Conservation (phyloP, 1,140 invertebrate genomes). For the Leptinotarsa undecemlineata region DNA sequence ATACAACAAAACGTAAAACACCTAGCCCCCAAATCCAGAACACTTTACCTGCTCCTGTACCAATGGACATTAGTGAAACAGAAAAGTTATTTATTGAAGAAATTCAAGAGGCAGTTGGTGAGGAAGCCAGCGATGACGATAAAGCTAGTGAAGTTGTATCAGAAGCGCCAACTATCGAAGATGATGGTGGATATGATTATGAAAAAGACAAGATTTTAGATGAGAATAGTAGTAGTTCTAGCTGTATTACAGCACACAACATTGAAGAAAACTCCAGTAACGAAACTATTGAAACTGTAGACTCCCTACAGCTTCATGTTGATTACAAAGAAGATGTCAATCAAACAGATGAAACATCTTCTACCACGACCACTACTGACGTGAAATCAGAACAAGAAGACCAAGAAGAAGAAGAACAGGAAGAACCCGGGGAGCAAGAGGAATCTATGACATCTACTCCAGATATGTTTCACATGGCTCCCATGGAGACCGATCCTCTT, state of each 20-base stretch:
- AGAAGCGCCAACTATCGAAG: conserved; percentile 32
- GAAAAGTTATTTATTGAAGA: conserved; percentile 28
- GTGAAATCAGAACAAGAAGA: conserved; percentile 31
- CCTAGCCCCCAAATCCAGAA: not conserved
- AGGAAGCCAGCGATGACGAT: conserved; percentile 39
- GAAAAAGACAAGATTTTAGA: conserved; percentile 38
- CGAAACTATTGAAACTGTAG: conserved; percentile 42
- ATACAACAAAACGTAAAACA: conserved; percentile 43
- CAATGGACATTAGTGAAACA: conserved; percentile 8
- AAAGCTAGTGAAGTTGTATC: conserved; percentile 37
- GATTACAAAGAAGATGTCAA: conserved; percentile 36
- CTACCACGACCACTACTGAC: conserved; percentile 36
- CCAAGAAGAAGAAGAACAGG: conserved; percentile 18
- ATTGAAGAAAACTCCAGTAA: conserved; percentile 40
- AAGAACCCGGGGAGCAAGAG: conserved; percentile 36
- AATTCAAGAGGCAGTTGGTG: conserved; percentile 29
- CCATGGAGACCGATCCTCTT: conserved; percentile 23
- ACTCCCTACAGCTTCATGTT: conserved; percentile 40
- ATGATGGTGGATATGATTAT: conserved; percentile 33
- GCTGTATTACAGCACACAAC: conserved; percentile 33
- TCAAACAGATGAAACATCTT: conserved; percentile 34
- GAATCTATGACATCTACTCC: conserved; percentile 38
- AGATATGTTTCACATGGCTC: conserved; percentile 33
- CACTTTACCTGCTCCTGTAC: not conserved
- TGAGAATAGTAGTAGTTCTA: conserved; percentile 42